These are phyloP conservation scores for Elgonia sp. DNA, from an alignment of 2,888 invertebrate species.

Conservation along the genomic window DNA sequence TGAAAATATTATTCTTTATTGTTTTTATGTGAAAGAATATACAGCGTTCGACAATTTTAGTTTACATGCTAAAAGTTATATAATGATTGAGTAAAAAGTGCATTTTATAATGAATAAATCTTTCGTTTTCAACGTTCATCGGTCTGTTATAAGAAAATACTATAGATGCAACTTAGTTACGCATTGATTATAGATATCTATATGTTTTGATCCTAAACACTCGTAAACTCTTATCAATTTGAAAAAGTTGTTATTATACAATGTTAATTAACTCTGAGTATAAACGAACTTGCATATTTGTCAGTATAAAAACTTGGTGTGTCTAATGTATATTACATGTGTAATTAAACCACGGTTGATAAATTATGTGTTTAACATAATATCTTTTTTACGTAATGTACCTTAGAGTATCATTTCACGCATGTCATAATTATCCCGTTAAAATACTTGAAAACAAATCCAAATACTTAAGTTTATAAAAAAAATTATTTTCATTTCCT, in stretches of 20 bases:
- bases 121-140: too few relatives aligned
- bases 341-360: constrained; percentile 51
- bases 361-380: constrained; percentile 57
- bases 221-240: constrained; percentile 28
- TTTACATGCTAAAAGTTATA: too few relatives aligned
- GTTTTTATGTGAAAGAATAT: too few relatives aligned
- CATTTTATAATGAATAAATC: too few relatives aligned
- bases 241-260: constrained; percentile 49
- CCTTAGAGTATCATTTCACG: too few relatives aligned
- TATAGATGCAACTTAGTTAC: constrained; percentile 36
- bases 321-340: constrained; percentile 58
- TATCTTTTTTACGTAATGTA: constrained; percentile 47
- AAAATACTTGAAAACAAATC: background rate
- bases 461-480: constrained; percentile 6
- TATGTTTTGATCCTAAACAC: constrained; percentile 37
- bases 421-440: constrained; percentile 26
- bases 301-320: constrained; percentile 23
- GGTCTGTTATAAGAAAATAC: constrained; percentile 6
- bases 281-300: constrained; percentile 56
- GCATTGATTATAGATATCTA: constrained; percentile 7
- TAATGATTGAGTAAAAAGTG: too few relatives aligned
- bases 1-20: too few relatives aligned
- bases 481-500: background rate
- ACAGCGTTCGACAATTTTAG: too few relatives aligned
- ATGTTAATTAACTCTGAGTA: constrained; percentile 53